Conservation (phyloP, 2,113 vertebrate species). For the Meleagris gallopavo region DNA sequence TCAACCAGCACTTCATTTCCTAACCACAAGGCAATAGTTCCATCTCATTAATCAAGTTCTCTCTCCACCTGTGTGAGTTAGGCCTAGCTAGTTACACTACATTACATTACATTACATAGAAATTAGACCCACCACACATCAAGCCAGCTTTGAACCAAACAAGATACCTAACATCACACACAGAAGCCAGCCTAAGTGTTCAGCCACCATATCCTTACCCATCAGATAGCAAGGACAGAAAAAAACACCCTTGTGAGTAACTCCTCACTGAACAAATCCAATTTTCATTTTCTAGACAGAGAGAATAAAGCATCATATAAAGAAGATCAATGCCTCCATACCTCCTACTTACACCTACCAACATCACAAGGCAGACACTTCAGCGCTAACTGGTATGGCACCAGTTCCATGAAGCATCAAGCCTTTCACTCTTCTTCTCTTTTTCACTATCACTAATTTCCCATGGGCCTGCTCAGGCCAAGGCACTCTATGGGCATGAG, state of each 20-base stretch:
- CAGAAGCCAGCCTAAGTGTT: background rate
- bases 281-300: background rate
- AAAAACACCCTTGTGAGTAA: background rate
- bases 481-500: background rate
- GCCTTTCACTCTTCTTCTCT: background rate
- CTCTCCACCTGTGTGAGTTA: background rate
- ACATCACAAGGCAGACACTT: background rate
- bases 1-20: background rate
- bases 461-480: background rate
- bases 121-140: background rate
- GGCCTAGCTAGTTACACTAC: background rate
- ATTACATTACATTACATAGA: background rate
- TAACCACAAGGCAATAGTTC: background rate
- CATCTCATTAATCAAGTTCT: background rate
- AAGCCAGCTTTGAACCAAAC: background rate
- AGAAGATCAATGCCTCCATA: background rate
- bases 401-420: background rate
- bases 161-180: background rate
- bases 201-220: background rate
- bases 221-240: background rate
- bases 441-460: background rate
- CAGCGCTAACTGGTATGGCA: fast-evolving
- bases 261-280: background rate
- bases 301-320: background rate
- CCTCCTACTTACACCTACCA: background rate